Evolutionary conservation across 2,888 invertebrate genomes (phyloP).

Genomic region (Therioaphis trifolii): DNA sequence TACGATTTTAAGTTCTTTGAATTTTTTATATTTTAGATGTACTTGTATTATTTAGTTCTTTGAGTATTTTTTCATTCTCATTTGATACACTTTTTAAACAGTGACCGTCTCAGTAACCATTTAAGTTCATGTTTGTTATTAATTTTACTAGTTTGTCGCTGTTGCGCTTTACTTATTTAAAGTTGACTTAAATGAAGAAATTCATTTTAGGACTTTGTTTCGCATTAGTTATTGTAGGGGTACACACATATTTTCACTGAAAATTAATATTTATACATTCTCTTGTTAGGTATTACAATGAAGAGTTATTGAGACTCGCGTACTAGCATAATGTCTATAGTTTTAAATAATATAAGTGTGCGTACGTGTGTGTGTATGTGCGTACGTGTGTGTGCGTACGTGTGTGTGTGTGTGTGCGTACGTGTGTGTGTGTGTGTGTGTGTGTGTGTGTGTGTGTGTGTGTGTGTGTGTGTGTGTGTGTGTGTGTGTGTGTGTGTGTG

Average conservation of each 20-base stretch:
- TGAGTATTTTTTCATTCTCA: no score
- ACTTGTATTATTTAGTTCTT: no score
- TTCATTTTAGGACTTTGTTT: neutral
- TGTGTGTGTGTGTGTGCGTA: no score
- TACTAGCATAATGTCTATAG: neutral
- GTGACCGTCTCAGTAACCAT: neutral
- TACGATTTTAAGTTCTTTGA: no score
- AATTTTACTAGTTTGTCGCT: neutral
- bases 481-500: no score
- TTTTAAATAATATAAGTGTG: neutral
- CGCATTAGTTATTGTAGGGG: neutral
- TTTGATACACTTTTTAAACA: neutral
- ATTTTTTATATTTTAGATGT: no score
- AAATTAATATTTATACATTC: constrained; percentile 40
- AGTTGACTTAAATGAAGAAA: neutral
- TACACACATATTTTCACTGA: neutral
- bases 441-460: no score
- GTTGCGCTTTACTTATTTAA: neutral
- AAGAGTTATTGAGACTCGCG: neutral
- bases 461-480: no score
- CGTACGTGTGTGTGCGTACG: no score
- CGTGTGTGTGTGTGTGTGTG: no score
- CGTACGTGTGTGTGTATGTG: no score
- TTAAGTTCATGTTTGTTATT: neutral
- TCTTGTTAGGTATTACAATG: constrained; percentile 3